These are phyloP conservation scores for Crotalus helleri DNA, from an alignment of 2,113 vertebrate genomes.

Conservation along the genomic window DNA sequence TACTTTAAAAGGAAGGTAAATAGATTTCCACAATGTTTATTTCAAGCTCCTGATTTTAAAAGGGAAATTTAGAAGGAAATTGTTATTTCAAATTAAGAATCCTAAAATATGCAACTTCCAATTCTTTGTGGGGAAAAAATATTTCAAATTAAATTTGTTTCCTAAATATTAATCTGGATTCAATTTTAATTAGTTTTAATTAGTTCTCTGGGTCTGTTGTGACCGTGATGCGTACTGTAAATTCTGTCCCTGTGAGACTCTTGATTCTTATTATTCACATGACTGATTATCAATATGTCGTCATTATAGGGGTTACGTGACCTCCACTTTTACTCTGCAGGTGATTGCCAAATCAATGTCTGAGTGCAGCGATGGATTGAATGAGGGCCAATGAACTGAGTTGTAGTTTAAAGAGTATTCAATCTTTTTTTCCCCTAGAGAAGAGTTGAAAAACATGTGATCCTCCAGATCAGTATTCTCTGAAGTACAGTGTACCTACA, in stretches of 20 bases:
- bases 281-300: background rate
- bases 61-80: background rate
- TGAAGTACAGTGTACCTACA: background rate
- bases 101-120: background rate
- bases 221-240: background rate
- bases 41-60: background rate
- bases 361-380: background rate
- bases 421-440: background rate
- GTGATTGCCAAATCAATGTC: background rate
- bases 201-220: background rate
- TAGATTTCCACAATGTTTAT: background rate
- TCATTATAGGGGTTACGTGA: background rate
- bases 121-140: background rate
- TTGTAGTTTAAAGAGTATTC: background rate
- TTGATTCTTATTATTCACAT: background rate
- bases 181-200: background rate
- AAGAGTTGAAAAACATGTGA: background rate
- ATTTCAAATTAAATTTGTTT: background rate
- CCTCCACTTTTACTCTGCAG: background rate
- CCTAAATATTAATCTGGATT: background rate
- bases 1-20: background rate
- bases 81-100: background rate
- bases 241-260: background rate
- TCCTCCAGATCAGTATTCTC: background rate
- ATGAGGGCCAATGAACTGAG: background rate